A percentile compares a stretch with the other conserved stretches of the same genome.
Conservation (phyloP, 2,888 invertebrate species). For the Protophormia terraenovae region DNA sequence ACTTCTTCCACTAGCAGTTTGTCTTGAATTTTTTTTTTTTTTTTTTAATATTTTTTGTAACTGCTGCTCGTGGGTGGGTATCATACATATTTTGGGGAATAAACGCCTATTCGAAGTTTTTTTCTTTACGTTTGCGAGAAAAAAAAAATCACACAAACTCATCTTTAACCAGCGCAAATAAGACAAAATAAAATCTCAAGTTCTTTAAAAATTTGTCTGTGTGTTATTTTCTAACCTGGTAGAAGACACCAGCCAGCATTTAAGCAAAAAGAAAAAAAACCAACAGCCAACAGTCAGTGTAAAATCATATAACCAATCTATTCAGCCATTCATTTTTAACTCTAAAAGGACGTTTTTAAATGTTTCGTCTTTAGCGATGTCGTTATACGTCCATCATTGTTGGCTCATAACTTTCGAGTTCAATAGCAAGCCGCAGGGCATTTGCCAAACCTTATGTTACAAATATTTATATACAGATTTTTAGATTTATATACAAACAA, state of each 20-base stretch:
- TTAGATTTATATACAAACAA: too few relatives aligned
- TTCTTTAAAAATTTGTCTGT: slow-evolving; percentile 46
- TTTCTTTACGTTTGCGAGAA: slow-evolving; percentile 32
- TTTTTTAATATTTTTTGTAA: slow-evolving; percentile 41
- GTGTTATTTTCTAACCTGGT: slow-evolving; percentile 64
- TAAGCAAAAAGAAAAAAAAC: slow-evolving; percentile 33
- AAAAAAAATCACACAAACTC: slow-evolving; percentile 61
- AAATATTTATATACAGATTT: slow-evolving; percentile 45
- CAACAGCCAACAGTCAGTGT: slow-evolving; percentile 20
- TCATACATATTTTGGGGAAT: slow-evolving; percentile 80
- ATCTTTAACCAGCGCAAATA: slow-evolving; percentile 46
- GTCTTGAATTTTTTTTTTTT: slow-evolving; percentile 39
- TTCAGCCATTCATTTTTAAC: slow-evolving; percentile 53
- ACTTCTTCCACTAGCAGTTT: slow-evolving; percentile 39
- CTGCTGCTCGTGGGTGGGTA: slow-evolving; percentile 79
- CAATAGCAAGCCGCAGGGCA: slow-evolving; percentile 81
- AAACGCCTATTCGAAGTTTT: slow-evolving; percentile 77
- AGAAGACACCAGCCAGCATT: slow-evolving; percentile 47
- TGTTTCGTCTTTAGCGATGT: slow-evolving; percentile 69
- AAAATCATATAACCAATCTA: slow-evolving; percentile 45
- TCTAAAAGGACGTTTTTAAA: slow-evolving; percentile 65
- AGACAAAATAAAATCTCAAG: slow-evolving; percentile 46
- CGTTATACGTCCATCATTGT: slow-evolving; percentile 79
- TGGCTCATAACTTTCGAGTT: slow-evolving; percentile 79
- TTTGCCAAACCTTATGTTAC: slow-evolving; percentile 78